Evolutionary conservation across 2,797 vertebrate genomes (phyloP).

Genomic region (Phoebastria nigripes): DNA sequence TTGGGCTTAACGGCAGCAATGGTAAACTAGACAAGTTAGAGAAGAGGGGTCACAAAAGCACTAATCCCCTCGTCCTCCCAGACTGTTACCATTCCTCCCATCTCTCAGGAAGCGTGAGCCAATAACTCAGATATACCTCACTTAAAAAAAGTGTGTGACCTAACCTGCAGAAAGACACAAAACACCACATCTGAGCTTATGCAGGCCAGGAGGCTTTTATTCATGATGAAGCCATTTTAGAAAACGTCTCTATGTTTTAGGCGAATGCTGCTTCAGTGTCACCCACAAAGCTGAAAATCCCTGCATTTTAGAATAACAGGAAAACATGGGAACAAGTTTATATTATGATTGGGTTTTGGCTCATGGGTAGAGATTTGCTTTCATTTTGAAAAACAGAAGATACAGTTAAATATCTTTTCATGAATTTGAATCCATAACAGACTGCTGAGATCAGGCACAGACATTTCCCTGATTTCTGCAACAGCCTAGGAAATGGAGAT

Average conservation of each 20-base stretch:
- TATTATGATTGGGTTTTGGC: background rate
- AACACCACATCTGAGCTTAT: background rate
- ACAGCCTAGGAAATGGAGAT: background rate
- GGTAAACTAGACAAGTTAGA: background rate
- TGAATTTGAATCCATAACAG: background rate
- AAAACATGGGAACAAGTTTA: background rate
- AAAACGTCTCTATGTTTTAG: background rate
- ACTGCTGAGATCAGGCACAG: background rate
- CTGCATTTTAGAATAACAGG: background rate
- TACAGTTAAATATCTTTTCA: background rate
- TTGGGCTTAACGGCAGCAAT: background rate
- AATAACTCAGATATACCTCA: background rate
- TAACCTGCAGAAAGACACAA: background rate
- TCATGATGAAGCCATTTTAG: accelerated
- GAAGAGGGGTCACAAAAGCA: background rate
- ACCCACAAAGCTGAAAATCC: background rate
- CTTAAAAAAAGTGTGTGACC: background rate
- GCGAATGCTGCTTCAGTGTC: background rate
- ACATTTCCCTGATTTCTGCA: background rate
- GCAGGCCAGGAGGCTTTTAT: background rate
- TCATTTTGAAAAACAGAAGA: background rate
- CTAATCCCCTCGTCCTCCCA: background rate
- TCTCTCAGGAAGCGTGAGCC: background rate
- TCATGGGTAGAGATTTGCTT: background rate
- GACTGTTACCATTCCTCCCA: background rate